Evolutionary conservation across 2,113 vertebrate genomes (phyloP), one percentile per base, ranked within the genome.

Genomic region (Carlito syrichta): DNA sequence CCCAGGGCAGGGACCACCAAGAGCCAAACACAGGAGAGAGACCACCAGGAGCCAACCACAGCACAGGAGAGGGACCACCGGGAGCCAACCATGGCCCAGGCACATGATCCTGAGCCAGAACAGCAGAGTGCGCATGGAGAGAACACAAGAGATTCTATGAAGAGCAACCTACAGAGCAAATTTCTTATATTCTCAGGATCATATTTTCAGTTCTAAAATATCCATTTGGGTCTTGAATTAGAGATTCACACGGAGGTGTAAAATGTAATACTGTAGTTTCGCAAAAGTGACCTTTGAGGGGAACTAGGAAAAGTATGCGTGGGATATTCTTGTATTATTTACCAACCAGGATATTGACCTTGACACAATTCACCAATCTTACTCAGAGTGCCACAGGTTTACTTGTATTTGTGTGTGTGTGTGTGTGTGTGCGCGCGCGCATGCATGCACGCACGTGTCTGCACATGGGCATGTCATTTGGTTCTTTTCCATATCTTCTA

Each of bases 401-500:
- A 9, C 32, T 3, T n/a, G 35, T 11, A 71, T 13, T 45, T 32
- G 0, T 50, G 19, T 43, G 45, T 30, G 6, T 35, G 48, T 13
- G 3, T 58, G 19, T 40, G 5, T 0, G 1, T 8, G 17, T 0
- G 3, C 5, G 11, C 10, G 3, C 22, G 16, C 2, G 0, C 6
- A 2, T 3, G 8, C 17, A 8, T 43, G 0, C 35, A 5, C 0
- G 25, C 17, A 5, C 32, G 12, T 43, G 0, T 40, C 3, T 0
- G 25, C 17, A 5, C 32, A 8, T 2, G 7, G 2, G 30, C 5
- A 14, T 10, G 43, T 30, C 45, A n/a, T 69, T 78, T 81, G 66
- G 20, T 48, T 86, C 62, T 86, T 87, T 32, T 32, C 60, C 6
- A 32, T n/a, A 79, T 78, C 40, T 66, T 84, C 56, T 54, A 30